A percentile compares a stretch with the other conserved stretches of the same genome.
Conservation (phyloP, 2,113 vertebrate species). For the Paracyprichromis sp. region DNA sequence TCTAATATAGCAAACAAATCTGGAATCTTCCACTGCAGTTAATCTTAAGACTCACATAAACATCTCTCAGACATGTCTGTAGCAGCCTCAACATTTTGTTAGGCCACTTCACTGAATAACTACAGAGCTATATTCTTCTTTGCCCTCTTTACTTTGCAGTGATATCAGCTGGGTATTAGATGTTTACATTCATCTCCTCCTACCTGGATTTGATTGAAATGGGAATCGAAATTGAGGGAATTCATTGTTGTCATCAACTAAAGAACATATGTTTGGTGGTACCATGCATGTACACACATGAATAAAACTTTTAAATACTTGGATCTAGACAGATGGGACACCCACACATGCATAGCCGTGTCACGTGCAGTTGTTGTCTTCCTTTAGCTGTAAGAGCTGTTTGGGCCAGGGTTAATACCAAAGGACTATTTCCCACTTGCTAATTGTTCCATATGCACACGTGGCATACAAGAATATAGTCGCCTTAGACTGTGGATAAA, state of each 20-base stretch:
- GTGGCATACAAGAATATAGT: not conserved
- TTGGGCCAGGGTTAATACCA: not conserved
- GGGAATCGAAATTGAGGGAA: not conserved
- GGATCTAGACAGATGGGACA: not conserved
- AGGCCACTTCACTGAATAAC: not conserved
- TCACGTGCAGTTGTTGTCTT: not conserved
- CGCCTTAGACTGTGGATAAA: not conserved
- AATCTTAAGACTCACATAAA: not conserved
- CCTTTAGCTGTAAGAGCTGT: not conserved
- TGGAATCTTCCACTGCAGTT: not conserved
- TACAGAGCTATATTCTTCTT: not conserved
- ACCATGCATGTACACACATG: not conserved
- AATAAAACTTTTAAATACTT: not conserved
- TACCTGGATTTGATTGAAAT: not conserved
- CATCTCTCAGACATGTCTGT: not conserved
- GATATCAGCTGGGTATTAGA: not conserved
- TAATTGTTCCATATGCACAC: slow-evolving; percentile 12
- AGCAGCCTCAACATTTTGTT: not conserved
- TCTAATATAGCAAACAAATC: not conserved
- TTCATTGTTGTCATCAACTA: not conserved
- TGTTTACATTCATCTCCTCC: not conserved
- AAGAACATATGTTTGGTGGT: not conserved
- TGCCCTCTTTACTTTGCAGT: not conserved
- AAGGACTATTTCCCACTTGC: not conserved
- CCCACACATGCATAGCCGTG: not conserved